Evolutionary conservation across 2,797 vertebrate species (phyloP).

Genomic region (Acanthurus leucopareius): DNA sequence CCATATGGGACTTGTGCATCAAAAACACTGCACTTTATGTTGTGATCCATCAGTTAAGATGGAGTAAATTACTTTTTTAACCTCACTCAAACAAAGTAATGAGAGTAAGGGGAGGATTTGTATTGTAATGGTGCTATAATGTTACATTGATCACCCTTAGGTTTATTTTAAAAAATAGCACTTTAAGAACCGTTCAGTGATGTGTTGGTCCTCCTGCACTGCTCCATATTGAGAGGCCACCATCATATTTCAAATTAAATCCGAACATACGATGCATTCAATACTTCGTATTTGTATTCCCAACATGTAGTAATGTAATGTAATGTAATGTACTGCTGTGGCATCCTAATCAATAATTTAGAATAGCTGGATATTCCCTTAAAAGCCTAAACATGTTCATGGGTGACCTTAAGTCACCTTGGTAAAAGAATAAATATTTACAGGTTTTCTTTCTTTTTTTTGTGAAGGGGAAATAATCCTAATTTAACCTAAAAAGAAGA

Average conservation of each 20-base stretch:
- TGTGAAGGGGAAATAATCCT: background rate
- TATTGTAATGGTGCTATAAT: too few species aligned
- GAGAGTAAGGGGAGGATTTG: too few species aligned
- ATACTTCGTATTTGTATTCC: background rate
- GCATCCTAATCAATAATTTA: background rate
- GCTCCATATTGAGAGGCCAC: background rate
- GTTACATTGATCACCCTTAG: too few species aligned
- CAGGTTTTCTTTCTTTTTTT: background rate
- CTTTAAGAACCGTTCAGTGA: background rate
- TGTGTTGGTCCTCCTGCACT: background rate
- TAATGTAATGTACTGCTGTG: background rate
- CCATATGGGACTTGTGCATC: too few species aligned
- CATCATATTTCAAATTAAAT: background rate
- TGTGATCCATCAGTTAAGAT: too few species aligned
- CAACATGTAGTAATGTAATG: background rate
- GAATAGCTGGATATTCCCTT: background rate
- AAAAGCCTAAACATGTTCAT: background rate
- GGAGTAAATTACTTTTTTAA: too few species aligned
- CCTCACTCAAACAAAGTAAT: too few species aligned
- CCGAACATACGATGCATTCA: background rate
- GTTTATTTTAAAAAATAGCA: background rate
- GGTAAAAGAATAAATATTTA: background rate
- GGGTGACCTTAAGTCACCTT: background rate
- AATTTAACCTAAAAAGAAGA: conserved; percentile 12
- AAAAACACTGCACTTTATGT: too few species aligned